Base-by-base conservation (phyloP, 2,113 vertebrate species). In the Dasypus novemcinctus region DNA sequence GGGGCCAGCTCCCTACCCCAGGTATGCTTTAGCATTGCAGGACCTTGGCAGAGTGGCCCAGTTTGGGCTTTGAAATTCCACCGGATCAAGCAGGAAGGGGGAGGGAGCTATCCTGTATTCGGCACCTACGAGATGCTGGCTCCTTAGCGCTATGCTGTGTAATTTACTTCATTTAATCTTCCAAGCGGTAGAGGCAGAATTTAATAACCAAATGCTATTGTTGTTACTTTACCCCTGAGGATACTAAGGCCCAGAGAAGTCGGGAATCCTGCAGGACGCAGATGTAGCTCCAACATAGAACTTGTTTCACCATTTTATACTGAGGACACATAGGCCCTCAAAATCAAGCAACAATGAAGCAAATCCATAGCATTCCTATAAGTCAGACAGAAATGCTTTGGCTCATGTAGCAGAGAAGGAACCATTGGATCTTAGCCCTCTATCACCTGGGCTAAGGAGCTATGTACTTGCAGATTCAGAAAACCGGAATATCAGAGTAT, bases 61-160 rank as follows among this genome's bases (percentile, higher is more conserved):
- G 1, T 0, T 31, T 20, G 15, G 78, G 27, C 20, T 78, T 29
- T 76, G 46, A 31, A 15, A 4, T 49, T 49, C 43, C 29, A 18
- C 25, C 12, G 5, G 33, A 25, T 31, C 43, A 17, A 0, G 2
- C 46, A 29, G 74, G 82, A 54, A 64, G 20, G 41, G 38, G 3
- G 25, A 36, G 29, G 46, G 38, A 59, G 33, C 6, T 1, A 36
- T 8, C 20, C 17, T 7, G 33, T 7, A 0, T 10, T 1, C 27
- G 23, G 36, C 36, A 49, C 17, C 25, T 2, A 1, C 49, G 7
- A 33, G 0, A 20, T 13, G 2, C 63, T 38, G 61, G 11, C 7
- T 7, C 63, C 5, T 75, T n/a, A 7, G 4, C 31, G 13, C 0
- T 4, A 2, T 14, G n/a, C 54, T 52, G 71, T 33, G 27, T 14